These are phyloP conservation scores for Poeciliopsis occidentalis DNA, from an alignment of 2,113 vertebrate species.

Conservation along the genomic window DNA sequence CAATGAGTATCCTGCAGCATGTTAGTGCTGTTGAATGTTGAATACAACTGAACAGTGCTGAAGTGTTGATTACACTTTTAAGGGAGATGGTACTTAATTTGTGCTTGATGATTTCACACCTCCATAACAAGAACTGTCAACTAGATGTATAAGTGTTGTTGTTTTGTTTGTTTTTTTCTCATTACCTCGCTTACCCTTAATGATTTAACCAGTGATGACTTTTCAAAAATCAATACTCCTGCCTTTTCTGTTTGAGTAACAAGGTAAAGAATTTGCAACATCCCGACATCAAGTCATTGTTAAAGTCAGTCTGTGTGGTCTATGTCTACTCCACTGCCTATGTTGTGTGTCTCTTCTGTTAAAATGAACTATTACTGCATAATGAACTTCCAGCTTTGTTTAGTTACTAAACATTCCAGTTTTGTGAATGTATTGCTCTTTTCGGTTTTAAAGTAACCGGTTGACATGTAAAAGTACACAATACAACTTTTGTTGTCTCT, in stretches of 20 bases:
- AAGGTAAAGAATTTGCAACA: conserved; percentile 13
- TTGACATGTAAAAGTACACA: conserved; percentile 5
- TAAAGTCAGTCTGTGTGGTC: neutral
- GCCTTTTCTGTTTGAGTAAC: conserved; percentile 24
- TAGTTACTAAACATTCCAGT: neutral
- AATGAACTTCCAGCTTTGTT: neutral
- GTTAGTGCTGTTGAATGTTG: neutral
- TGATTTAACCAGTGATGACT: conserved; percentile 8
- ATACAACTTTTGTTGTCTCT: neutral
- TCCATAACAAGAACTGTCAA: conserved; percentile 24
- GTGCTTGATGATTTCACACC: neutral
- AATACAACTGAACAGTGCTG: neutral
- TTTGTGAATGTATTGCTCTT: conserved; percentile 18
- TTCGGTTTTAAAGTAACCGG: neutral
- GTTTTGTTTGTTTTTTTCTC: too few relatives aligned
- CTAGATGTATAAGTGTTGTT: neutral
- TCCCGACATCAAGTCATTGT: conserved; percentile 14
- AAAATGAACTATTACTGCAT: neutral
- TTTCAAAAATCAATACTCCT: conserved; percentile 16
- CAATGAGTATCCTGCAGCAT: neutral
- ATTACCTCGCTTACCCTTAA: neutral
- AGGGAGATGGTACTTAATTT: neutral
- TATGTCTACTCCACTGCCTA: conserved; percentile 21
- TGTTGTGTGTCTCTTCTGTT: conserved; percentile 8
- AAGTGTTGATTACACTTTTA: neutral